Conservation (phyloP, 1,140 invertebrate species). For the Aphelenchoides besseyi region DNA sequence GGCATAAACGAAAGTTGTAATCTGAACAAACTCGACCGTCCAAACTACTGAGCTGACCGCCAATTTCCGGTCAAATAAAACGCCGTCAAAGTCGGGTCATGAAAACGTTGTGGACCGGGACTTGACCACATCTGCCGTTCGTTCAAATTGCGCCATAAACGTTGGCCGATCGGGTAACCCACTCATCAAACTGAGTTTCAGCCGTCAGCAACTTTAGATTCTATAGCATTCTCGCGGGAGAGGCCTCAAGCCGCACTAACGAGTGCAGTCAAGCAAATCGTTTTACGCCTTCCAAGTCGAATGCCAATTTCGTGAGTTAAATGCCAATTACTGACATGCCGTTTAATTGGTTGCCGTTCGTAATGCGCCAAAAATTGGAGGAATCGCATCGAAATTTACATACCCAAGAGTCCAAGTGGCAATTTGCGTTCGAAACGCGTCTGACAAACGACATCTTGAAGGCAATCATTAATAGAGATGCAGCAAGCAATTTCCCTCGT, state of each 20-base stretch:
- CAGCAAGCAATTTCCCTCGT: no score
- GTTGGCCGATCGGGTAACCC: not conserved
- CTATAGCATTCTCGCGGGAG: not conserved
- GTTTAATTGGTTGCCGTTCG: not conserved
- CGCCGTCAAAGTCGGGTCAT: not conserved
- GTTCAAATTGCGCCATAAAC: conserved; percentile 16
- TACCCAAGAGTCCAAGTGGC: not conserved
- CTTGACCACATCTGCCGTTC: conserved; percentile 4
- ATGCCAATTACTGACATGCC: not conserved
- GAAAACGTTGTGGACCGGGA: not conserved
- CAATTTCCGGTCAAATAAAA: conserved; percentile 3
- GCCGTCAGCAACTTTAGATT: not conserved
- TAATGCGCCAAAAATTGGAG: not conserved
- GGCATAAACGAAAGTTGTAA: not conserved
- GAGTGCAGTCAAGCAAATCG: not conserved
- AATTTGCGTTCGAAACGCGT: not conserved
- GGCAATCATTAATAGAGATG: no score
- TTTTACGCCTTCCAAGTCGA: not conserved
- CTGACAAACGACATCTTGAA: no score
- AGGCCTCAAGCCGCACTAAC: not conserved
- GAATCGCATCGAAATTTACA: conserved; percentile 3
- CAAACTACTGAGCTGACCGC: not conserved
- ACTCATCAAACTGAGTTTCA: conserved; percentile 8
- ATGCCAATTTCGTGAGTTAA: conserved; percentile 1
- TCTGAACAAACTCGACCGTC: not conserved